Evolutionary conservation across 2,113 vertebrate genomes (phyloP), one percentile per base, ranked within the genome.

Genomic region (Phyllopteryx taeniolatus): DNA sequence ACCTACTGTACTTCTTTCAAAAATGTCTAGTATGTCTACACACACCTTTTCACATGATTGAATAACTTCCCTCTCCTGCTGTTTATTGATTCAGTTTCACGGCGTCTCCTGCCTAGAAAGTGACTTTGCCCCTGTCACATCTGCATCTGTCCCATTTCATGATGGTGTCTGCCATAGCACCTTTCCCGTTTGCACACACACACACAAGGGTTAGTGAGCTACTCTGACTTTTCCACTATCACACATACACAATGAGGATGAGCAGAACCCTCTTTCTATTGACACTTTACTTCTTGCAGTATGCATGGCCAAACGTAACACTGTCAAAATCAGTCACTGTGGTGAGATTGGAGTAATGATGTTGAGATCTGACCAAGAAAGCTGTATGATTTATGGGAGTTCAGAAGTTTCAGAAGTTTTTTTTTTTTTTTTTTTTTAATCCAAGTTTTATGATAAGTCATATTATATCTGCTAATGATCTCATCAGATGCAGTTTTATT

Each of bases 401-500:
- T 49, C 78, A 61, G 57, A 75, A 83, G 66, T 83, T 85, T 73
- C 73, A 83, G 83, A 83, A 7, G 53, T 1, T 1, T 39, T 39
- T 39, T 39, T 39, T 5, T 39, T 39, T 39, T 39, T 2, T 39
- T 39, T 39, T 6, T 56, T 56, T 27, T 27, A 27, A n/a, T 56
- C n/a, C 20, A 61, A 61, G 14, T 61, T 17, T 61, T 60, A 8
- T 61, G 66, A 75, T 33, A 73, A 85, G 86, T 76, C 79, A 74
- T 85, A 86, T 88, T 88, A 86, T 81, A 77, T 84, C 70, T 73
- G 75, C 80, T 88, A 90, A 89, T 86, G 85, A 83, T 85, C 72
- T 89, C 80, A 89, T 90, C 80, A 74, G 81, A 89, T 78, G 71
- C 62, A 70, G 81, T 73, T 84, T 85, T 84, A 76, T 79, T 84